phyloP scores from a whole-genome alignment of 2,888 invertebrate genomes.

The Synanthedon formicaeformis region DNA sequence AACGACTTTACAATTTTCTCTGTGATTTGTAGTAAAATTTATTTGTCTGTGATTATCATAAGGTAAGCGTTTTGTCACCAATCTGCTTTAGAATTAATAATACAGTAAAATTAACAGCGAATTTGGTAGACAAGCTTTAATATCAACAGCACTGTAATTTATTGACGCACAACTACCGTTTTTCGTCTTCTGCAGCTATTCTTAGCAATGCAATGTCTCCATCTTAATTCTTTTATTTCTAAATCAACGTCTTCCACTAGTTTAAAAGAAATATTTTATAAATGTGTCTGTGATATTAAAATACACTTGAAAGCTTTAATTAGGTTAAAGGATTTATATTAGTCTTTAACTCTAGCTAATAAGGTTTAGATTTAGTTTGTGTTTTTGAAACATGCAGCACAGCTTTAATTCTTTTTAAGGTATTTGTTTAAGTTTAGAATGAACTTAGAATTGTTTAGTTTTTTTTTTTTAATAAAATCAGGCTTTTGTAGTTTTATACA shows the following conservation, averaged over 20 bases:
- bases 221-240: constrained; percentile 1
- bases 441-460: too few species aligned
- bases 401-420: too few species aligned
- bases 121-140: constrained; percentile 70
- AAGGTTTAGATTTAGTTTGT: too few species aligned
- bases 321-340: constrained; percentile 17
- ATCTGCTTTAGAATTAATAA: constrained; percentile 35
- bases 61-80: constrained; percentile 21
- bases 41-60: constrained; percentile 7
- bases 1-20: constrained; percentile 12
- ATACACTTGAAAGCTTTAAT: constrained; percentile 51
- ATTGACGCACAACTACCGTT: constrained; percentile 6
- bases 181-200: constrained; percentile 6
- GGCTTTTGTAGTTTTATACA: too few species aligned
- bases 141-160: constrained; percentile 57
- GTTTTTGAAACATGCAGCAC: too few species aligned
- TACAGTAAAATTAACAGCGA: constrained; percentile 47
- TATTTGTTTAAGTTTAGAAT: too few species aligned
- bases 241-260: constrained; percentile 58
- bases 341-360: not conserved
- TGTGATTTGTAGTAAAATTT: constrained; percentile 23
- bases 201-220: not conserved
- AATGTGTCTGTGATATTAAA: constrained; percentile 52
- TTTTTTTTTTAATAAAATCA: too few species aligned
- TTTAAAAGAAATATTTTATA: constrained; percentile 27